These are phyloP conservation scores for Bovichtus diacanthus DNA, from an alignment of 2,797 vertebrate genomes.

Conservation along the genomic window DNA sequence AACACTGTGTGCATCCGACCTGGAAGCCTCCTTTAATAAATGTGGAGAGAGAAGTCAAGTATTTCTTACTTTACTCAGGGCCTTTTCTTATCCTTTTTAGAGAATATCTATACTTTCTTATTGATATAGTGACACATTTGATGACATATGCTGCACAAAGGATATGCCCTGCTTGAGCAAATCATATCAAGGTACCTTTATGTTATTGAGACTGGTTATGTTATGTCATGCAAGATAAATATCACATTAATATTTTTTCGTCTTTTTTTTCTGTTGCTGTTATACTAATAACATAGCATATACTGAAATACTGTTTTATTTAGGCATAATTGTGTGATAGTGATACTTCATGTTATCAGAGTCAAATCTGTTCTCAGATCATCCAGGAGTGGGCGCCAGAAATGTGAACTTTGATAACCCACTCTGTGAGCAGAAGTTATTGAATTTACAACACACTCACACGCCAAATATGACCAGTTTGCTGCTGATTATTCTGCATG, in stretches of 20 bases:
- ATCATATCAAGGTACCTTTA: not conserved
- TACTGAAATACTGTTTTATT: too few species aligned
- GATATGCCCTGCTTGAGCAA: not conserved
- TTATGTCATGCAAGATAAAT: not conserved
- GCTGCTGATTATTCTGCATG: too few species aligned
- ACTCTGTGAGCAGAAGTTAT: too few species aligned
- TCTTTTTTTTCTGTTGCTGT: not conserved
- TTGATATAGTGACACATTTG: not conserved
- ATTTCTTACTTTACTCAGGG: not conserved
- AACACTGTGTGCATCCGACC: not conserved
- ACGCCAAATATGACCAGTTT: too few species aligned
- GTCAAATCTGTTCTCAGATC: too few species aligned
- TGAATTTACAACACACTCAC: too few species aligned
- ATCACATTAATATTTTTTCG: not conserved
- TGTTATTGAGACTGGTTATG: not conserved
- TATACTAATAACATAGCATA: too few species aligned
- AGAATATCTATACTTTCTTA: not conserved
- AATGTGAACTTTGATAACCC: too few species aligned
- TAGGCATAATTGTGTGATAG: too few species aligned
- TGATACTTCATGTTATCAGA: too few species aligned
- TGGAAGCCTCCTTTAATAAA: not conserved
- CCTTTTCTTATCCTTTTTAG: not conserved
- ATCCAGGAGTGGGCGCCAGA: too few species aligned
- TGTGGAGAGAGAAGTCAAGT: not conserved
- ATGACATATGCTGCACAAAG: constrained; percentile 6